Percentiles rank a stretch among this genome's conserved stretches.
phyloP scores from a whole-genome alignment of 2,888 invertebrate species.

The Artemia sinica region DNA sequence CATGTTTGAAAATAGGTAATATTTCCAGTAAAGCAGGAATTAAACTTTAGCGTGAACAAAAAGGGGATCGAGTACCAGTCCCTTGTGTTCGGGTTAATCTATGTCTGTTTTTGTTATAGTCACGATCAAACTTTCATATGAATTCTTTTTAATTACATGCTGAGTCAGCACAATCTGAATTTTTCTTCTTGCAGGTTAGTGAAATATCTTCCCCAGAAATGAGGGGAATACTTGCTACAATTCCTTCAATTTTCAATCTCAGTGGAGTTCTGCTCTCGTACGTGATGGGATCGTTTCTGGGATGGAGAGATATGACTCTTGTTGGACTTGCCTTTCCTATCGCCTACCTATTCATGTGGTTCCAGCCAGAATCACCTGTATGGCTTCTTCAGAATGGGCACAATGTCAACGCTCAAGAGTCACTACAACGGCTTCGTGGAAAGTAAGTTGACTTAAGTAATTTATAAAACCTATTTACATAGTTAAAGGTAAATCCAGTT shows the following conservation, averaged over 20 bases:
- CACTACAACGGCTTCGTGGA: not conserved
- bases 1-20: no score
- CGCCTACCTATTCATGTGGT: not conserved
- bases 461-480: not conserved
- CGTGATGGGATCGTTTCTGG: not conserved
- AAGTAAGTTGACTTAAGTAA: not conserved
- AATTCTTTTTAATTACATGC: no score
- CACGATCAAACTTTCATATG: no score
- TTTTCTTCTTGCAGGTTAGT: not conserved
- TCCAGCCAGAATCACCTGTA: not conserved
- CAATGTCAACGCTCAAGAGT: not conserved
- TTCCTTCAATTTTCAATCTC: slow-evolving; percentile 9
- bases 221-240: not conserved
- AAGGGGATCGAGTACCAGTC: no score
- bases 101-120: no score
- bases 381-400: slow-evolving; percentile 5
- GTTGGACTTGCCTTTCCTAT: slow-evolving; percentile 4
- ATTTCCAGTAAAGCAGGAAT: no score
- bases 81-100: no score
- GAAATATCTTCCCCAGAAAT: not conserved
- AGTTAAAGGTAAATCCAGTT: no score
- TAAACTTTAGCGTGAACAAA: no score
- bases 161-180: no score
- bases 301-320: not conserved
- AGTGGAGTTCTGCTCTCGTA: not conserved